Evolutionary conservation across 2,888 invertebrate genomes (phyloP), one percentile per base, ranked within the genome.

Genomic region (Lasioglossum marginatum): DNA sequence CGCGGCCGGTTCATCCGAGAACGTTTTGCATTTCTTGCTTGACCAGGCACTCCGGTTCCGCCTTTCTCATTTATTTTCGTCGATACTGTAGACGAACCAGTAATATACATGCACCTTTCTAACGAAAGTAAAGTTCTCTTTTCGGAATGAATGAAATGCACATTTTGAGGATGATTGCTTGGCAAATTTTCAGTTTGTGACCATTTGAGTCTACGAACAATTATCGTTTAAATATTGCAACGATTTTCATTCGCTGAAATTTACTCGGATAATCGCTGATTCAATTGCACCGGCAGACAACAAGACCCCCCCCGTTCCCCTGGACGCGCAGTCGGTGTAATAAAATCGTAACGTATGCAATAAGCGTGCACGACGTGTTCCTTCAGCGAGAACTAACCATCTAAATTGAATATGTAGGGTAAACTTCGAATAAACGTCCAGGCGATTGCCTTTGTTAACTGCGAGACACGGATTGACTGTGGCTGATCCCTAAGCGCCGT

Each of bases 381-480:
- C 77, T 48, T 16, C 78, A 78, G 79, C 43, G 74, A 45, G 74
- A n/a, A 70, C 79, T 75, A 79, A 75, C 79, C 72, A 37, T 40
- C 73, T 77, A 73, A 52, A 82, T 82, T 82, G 81, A 82, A 82
- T 77, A 82, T 82, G 77, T 82, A 82, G 81, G 77, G 81, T 82
- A 82, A 82, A 82, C 77, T 77, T 82, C 66, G 77, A 71, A 63
- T 75, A 74, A 79, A 74, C 79, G 79, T 79, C 74, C 70, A 43
- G 34, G 71, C 82, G 70, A 78, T 79, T 82, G 60, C 40, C 79
- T 71, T 74, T 70, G 82, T 71, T 82, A 82, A 79, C 78, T 60
- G 76, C 60, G 76, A 57, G 70, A 45, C 60, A 71, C 57, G 60
- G 70, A 70, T 70, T 70, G 70, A 12, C 37, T n/a, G 70, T 23